Conservation (phyloP, 1,140 invertebrate genomes). For the Cydia splendana region DNA sequence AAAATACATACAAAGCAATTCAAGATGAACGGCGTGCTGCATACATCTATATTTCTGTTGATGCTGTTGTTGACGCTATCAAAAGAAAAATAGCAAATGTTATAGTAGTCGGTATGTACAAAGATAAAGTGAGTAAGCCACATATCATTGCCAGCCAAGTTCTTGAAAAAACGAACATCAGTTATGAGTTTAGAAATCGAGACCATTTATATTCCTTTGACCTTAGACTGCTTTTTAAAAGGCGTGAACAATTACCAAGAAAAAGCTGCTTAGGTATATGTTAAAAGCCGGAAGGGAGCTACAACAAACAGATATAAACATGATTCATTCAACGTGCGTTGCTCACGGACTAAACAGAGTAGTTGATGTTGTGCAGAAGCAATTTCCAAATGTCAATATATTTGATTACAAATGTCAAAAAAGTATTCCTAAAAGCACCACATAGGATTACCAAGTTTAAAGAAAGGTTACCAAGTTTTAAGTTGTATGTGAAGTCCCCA, state of each 20-base stretch:
- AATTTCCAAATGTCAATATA: slow-evolving; percentile 3
- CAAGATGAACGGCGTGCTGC: not conserved
- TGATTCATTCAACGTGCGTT: not conserved
- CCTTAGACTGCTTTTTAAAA: too few relatives aligned
- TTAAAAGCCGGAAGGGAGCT: slow-evolving; percentile 10
- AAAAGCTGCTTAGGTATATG: not conserved
- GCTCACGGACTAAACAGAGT: not conserved
- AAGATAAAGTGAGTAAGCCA: not conserved
- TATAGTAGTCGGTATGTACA: not conserved
- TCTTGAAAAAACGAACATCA: not conserved
- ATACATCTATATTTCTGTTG: not conserved
- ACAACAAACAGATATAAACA: not conserved
- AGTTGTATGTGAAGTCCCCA: too few relatives aligned
- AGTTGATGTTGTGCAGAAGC: not conserved
- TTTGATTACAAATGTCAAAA: not conserved
- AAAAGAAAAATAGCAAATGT: slow-evolving; percentile 5
- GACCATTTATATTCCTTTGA: too few relatives aligned
- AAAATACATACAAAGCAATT: not conserved
- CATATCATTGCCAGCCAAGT: not conserved
- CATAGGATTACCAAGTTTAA: not conserved
- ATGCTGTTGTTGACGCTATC: not conserved
- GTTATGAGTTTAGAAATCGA: too few relatives aligned
- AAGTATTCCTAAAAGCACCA: not conserved
- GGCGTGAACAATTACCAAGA: too few relatives aligned
- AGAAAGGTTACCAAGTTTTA: not conserved